Percentiles rank a stretch among this genome's conserved stretches.
Conservation (phyloP, 2,113 vertebrate species). For the Jaculus jaculus region DNA sequence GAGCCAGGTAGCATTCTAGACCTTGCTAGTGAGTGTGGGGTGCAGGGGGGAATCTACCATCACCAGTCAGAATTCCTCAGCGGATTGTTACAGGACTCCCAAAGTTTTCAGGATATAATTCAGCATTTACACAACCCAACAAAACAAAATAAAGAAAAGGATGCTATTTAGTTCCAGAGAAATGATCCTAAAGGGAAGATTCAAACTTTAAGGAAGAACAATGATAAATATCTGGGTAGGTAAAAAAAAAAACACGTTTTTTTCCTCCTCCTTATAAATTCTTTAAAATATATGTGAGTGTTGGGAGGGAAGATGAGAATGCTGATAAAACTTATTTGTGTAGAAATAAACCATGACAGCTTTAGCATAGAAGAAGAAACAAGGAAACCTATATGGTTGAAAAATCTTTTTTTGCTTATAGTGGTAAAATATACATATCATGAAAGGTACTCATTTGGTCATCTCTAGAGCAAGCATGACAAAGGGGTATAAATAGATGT, state of each 20-base stretch:
- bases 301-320: background rate
- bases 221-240: constrained; percentile 5
- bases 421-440: background rate
- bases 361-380: background rate
- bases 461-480: background rate
- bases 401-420: background rate
- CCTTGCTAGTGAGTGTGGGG: background rate
- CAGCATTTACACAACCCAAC: background rate
- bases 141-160: background rate
- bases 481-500: background rate
- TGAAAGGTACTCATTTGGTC: background rate
- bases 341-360: background rate
- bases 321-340: background rate
- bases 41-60: background rate
- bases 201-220: background rate
- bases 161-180: background rate
- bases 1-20: background rate
- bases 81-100: background rate
- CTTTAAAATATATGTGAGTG: background rate
- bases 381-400: background rate
- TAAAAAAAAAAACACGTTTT: background rate
- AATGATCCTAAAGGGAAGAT: background rate
- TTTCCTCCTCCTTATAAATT: background rate
- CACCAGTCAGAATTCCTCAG: background rate
- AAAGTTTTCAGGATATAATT: background rate